Conservation (phyloP, 2,113 vertebrate species). For the Ailuropoda melanoleuca region DNA sequence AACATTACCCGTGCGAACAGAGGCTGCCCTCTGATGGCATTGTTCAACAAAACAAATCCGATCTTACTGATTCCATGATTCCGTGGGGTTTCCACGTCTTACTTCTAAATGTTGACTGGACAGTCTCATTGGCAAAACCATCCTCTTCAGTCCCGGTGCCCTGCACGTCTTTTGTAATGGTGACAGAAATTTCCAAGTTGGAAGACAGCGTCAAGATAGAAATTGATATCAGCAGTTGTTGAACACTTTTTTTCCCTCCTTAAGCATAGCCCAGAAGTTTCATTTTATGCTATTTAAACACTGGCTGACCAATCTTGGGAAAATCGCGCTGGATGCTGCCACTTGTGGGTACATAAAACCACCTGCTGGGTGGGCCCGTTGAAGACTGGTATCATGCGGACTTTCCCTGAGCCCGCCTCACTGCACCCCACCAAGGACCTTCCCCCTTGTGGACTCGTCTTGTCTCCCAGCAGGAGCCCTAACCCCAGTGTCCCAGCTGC, state of each 20-base stretch:
- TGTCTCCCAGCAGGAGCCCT: neutral
- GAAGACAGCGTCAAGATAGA: neutral
- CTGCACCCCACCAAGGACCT: fast-evolving
- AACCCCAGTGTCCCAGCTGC: neutral
- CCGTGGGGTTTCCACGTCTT: neutral
- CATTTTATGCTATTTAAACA: neutral
- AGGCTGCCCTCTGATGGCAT: neutral
- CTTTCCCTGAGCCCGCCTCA: neutral
- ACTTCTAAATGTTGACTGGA: neutral
- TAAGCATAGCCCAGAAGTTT: neutral
- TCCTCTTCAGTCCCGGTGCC: neutral
- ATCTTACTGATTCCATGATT: neutral
- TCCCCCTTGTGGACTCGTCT: neutral
- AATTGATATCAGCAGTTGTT: neutral
- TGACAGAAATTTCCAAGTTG: neutral
- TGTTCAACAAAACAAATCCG: conserved; percentile 11
- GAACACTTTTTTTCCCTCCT: neutral
- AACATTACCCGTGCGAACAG: neutral
- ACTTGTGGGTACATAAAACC: neutral
- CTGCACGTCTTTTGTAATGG: neutral
- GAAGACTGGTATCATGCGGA: neutral
- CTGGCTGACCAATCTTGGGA: neutral
- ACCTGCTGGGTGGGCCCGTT: neutral
- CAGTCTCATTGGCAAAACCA: neutral
- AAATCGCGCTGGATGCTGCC: fast-evolving